Base-by-base conservation (phyloP, 2,113 vertebrate species). In the Motacilla tschutschensis region DNA sequence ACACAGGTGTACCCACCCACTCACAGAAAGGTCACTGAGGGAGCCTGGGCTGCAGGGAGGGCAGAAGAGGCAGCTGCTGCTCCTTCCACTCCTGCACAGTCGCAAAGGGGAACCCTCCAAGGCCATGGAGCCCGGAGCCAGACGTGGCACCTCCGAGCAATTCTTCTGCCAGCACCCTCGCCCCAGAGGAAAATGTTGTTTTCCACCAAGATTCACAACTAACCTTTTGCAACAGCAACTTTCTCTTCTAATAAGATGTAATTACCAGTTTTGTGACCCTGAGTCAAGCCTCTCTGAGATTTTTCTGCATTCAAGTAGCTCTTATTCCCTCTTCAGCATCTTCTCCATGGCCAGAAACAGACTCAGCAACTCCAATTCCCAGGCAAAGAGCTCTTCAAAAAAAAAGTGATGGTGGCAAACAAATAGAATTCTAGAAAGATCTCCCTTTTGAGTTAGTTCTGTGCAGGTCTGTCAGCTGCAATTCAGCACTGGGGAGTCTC, bases 1-100 rank as follows among this genome's bases (percentile, higher is more conserved):
- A 12, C 6, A 44, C 6, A 17, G 31, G 2, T 0, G 22, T 0
- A 14, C 31, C 5, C 73, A 14, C 9, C 35, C 54, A 1, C 54
- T 0, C 12, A 12, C 25, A 3, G 0, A 4, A 7, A 25, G 9
- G 60, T 6, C 2, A 0, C 4, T 5, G 54, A 0, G 35, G 58
- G 8, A 41, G 28, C 5, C 25, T 2, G 10, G 63, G 50, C 26
- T 0, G 15, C 51, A 60, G 71, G 58, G 28, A 19, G 24, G 28
- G 53, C 58, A 36, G 29, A 5, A 8, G 17, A 51, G 35, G 50
- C 78, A 38, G 44, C 51, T 15, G 18, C 67, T 35, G 77, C n/a
- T 55, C 18, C 65, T 12, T 7, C 4, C n/a, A 20, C 17, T 35
- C 29, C 1, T 0, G 17, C 15, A 5, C 7, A 22, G 41, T 0